phyloP scores from a whole-genome alignment of 2,113 vertebrate genomes.

The Eulemur rufifrons region DNA sequence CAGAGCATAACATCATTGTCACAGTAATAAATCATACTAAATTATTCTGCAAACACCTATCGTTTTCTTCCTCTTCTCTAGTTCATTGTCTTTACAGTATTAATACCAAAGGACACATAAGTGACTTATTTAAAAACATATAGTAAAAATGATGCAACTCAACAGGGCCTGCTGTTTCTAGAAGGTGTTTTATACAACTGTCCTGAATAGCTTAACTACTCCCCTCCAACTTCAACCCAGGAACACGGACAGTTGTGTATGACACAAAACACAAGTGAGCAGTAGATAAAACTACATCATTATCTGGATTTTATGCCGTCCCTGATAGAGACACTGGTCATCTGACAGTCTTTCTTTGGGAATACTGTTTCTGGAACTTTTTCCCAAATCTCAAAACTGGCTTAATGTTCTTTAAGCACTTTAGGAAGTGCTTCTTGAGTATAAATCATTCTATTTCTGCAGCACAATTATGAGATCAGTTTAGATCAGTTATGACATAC shows the following conservation, averaged over 20 bases:
- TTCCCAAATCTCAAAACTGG: background rate
- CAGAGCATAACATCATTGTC: background rate
- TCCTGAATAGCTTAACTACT: background rate
- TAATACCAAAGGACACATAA: background rate
- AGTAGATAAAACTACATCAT: background rate
- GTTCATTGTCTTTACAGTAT: background rate
- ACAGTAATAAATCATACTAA: background rate
- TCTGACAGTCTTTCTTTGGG: background rate
- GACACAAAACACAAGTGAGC: background rate
- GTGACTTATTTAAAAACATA: background rate
- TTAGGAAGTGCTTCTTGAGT: background rate
- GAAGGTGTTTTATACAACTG: background rate
- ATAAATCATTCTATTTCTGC: slow-evolving; percentile 33
- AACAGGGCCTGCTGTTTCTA: background rate
- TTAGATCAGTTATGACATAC: background rate
- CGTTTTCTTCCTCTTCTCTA: slow-evolving; percentile 2
- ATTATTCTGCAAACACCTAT: background rate
- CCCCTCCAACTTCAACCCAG: background rate
- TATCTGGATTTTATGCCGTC: background rate
- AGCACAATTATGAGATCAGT: background rate
- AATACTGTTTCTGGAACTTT: background rate
- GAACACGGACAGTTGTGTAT: background rate
- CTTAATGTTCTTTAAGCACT: background rate
- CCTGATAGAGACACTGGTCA: background rate
- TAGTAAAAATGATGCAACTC: background rate